These are phyloP conservation scores for Psephotus haematonotus DNA, from an alignment of 2,113 vertebrate species.

Conservation along the genomic window DNA sequence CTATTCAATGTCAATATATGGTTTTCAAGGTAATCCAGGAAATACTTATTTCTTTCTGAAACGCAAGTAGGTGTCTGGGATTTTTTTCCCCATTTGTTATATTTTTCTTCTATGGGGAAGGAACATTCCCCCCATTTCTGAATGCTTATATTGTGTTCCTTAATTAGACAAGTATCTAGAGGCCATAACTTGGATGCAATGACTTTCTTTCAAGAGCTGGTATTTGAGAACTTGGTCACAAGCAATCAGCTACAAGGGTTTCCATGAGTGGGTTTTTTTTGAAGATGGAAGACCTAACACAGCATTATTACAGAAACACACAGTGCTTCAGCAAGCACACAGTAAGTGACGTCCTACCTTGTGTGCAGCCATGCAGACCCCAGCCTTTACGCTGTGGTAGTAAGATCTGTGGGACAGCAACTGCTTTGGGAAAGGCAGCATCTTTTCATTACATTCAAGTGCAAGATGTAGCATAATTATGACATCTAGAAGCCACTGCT, in stretches of 20 bases:
- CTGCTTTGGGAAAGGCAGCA: neutral
- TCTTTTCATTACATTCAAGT: neutral
- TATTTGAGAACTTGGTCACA: neutral
- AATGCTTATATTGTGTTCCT: neutral
- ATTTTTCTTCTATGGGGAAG: neutral
- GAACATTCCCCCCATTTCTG: neutral
- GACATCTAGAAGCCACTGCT: neutral
- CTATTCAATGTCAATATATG: neutral
- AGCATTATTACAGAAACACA: neutral
- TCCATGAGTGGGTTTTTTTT: neutral
- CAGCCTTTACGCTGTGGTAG: neutral
- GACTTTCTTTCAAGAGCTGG: neutral
- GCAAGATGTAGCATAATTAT: neutral
- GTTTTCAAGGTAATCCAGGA: neutral
- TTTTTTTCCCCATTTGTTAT: neutral
- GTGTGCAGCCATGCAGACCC: neutral
- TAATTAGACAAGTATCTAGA: neutral
- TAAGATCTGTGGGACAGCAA: neutral
- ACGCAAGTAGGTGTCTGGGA: neutral
- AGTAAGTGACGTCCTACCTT: neutral
- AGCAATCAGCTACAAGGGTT: neutral
- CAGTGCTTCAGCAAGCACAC: neutral
- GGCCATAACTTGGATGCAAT: neutral
- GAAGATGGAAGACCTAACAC: neutral
- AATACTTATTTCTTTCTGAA: neutral